These are phyloP conservation scores for Neodiprion lecontei DNA, from an alignment of 1,140 invertebrate genomes.

Conservation along the genomic window DNA sequence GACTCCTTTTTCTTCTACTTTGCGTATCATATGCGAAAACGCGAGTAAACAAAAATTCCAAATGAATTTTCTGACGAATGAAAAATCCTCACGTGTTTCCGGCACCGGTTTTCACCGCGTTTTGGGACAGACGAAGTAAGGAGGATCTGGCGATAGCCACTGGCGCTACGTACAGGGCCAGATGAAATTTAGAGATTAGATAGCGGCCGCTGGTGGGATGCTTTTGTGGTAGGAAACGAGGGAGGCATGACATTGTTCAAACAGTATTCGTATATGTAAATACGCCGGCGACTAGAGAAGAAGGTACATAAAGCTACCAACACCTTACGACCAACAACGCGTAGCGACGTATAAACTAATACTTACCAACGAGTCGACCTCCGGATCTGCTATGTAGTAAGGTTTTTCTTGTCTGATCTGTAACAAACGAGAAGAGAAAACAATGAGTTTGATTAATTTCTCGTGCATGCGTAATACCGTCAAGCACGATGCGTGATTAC, in stretches of 20 bases:
- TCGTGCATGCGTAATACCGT: not conserved
- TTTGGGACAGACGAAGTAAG: not conserved
- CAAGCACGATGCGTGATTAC: not conserved
- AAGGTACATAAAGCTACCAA: no score
- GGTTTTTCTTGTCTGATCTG: constrained; percentile 98
- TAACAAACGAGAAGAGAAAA: constrained; percentile 60
- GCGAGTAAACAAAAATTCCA: not conserved
- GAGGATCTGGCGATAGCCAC: not conserved
- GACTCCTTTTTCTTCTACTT: no score
- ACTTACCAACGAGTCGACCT: constrained; percentile 98
- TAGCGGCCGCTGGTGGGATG: not conserved
- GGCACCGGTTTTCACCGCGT: no score
- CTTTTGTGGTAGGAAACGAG: constrained; percentile 6
- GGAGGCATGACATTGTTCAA: constrained; percentile 10
- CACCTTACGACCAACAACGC: no score
- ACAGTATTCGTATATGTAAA: constrained; percentile 8
- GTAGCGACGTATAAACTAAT: constrained; percentile 31
- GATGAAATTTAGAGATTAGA: constrained; percentile 15
- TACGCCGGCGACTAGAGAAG: not conserved
- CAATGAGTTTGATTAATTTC: not conserved
- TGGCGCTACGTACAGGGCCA: not conserved
- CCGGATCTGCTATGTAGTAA: constrained; percentile 96
- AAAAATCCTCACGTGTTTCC: not conserved
- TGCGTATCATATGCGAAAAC: not conserved
- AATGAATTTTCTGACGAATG: not conserved